Evolutionary conservation across 2,797 vertebrate species (phyloP).

Genomic region (Lacerta viridis): DNA sequence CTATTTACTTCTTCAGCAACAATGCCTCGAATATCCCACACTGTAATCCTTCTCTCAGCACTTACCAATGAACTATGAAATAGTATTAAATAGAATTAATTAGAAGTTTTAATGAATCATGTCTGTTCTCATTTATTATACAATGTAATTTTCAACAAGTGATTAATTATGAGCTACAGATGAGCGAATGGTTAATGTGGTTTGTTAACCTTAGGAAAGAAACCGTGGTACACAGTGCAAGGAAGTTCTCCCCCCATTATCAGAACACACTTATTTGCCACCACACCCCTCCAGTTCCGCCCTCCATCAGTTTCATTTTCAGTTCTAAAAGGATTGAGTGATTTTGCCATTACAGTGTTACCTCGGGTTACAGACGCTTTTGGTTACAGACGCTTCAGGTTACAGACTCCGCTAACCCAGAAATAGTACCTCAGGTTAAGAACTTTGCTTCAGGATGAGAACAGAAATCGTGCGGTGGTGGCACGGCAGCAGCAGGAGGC

Average conservation of each 20-base stretch:
- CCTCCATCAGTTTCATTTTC: conserved; percentile 50
- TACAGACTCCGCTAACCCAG: too few relatives aligned
- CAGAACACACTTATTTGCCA: conserved; percentile 56
- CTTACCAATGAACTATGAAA: conserved; percentile 87
- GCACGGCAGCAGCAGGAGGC: too few relatives aligned
- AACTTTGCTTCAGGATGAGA: too few relatives aligned
- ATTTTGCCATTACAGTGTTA: conserved; percentile 49
- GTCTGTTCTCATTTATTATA: conserved; percentile 86
- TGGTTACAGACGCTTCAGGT: too few relatives aligned
- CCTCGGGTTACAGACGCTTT: too few relatives aligned
- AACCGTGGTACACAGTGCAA: conserved; percentile 68
- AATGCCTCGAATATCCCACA: conserved; percentile 77
- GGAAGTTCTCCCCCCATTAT: conserved; percentile 71
- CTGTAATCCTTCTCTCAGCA: conserved; percentile 82
- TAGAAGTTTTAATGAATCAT: conserved; percentile 88
- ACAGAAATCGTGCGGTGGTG: too few relatives aligned
- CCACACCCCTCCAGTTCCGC: background rate
- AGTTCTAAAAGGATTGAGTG: conserved; percentile 62
- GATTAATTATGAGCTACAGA: conserved; percentile 84
- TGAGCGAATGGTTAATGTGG: conserved; percentile 83
- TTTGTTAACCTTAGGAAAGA: conserved; percentile 81
- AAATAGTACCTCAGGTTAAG: too few relatives aligned
- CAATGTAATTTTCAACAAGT: conserved; percentile 83
- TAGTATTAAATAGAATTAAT: conserved; percentile 87
- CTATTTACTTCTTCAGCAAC: conserved; percentile 77